Percentiles rank a stretch among this genome's conserved stretches.
phyloP scores from a whole-genome alignment of 2,113 vertebrate genomes.

The Geococcyx californianus region DNA sequence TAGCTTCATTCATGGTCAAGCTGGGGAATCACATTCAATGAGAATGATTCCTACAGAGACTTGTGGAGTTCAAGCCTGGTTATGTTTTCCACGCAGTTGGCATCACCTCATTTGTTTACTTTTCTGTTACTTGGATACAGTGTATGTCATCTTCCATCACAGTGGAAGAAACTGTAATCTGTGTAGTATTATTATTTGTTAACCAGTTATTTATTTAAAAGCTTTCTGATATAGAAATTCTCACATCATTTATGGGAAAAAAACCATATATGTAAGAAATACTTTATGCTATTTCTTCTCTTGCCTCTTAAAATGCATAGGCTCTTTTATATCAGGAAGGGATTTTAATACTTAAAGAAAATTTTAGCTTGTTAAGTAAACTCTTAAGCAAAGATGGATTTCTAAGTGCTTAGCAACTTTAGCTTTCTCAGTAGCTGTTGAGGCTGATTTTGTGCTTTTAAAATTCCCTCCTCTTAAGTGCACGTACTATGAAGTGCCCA shows the following conservation, averaged over 20 bases:
- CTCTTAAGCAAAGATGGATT: background rate
- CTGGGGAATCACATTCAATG: rapidly evolving
- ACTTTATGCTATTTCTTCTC: background rate
- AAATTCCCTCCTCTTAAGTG: no score
- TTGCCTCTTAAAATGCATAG: background rate
- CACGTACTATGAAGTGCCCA: rapidly evolving
- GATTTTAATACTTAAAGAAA: background rate
- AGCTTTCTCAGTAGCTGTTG: background rate
- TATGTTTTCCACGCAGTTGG: background rate
- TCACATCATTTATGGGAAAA: no score
- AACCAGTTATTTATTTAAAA: no score
- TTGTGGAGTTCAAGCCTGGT: background rate
- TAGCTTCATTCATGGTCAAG: background rate
- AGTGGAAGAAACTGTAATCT: background rate
- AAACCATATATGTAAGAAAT: background rate
- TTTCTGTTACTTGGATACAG: no score
- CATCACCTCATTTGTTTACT: background rate
- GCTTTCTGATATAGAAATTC: background rate
- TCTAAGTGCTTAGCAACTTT: background rate
- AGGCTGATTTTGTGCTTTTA: background rate
- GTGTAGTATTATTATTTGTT: no score
- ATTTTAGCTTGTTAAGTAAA: background rate
- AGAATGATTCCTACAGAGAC: rapidly evolving
- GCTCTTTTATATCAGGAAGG: background rate
- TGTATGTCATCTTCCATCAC: no score